Percentiles rank a stretch among this genome's conserved stretches.
Conservation (phyloP, 2,888 invertebrate species). For the Sceliomorpha sp. region DNA sequence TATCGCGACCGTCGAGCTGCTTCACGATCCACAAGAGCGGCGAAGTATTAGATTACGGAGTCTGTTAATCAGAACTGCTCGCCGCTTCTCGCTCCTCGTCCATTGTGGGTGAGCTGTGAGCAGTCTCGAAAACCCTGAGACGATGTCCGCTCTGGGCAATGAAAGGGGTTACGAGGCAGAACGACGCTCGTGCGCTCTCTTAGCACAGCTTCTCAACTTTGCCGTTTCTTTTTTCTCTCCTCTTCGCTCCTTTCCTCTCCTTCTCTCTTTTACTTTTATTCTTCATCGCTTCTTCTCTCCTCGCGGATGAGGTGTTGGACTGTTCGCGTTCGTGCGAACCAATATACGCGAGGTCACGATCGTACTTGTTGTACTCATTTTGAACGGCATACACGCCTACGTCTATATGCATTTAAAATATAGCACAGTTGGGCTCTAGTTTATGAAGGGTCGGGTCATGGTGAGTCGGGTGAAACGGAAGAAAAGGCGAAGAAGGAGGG, state of each 20-base stretch:
- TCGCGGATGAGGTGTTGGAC: constrained; percentile 70
- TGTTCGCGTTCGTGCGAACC: constrained; percentile 67
- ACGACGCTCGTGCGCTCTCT: constrained; percentile 29
- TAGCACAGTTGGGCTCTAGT: constrained; percentile 78
- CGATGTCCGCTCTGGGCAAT: constrained; percentile 48
- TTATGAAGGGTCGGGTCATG: constrained; percentile 79
- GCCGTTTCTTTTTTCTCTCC: constrained; percentile 38
- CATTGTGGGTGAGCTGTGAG: constrained; percentile 37
- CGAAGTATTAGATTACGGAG: constrained; percentile 13
- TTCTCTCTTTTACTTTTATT: constrained; percentile 23
- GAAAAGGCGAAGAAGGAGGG: constrained; percentile 48
- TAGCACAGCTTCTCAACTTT: constrained; percentile 31
- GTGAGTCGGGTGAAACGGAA: constrained; percentile 61
- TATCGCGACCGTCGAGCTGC: not conserved
- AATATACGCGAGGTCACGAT: constrained; percentile 63
- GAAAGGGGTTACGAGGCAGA: constrained; percentile 55
- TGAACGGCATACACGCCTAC: constrained; percentile 77
- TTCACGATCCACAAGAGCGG: not conserved
- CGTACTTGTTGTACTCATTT: constrained; percentile 74
- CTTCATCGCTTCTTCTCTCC: constrained; percentile 48
- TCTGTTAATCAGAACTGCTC: constrained; percentile 28
- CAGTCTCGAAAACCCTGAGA: constrained; percentile 51
- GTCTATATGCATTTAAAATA: constrained; percentile 78
- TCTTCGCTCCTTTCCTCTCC: constrained; percentile 33
- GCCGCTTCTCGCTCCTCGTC: constrained; percentile 14